A percentile compares a stretch with the other conserved stretches of the same genome.
Conservation (phyloP, 2,113 vertebrate species). For the human (Homo sapiens) region DNA sequence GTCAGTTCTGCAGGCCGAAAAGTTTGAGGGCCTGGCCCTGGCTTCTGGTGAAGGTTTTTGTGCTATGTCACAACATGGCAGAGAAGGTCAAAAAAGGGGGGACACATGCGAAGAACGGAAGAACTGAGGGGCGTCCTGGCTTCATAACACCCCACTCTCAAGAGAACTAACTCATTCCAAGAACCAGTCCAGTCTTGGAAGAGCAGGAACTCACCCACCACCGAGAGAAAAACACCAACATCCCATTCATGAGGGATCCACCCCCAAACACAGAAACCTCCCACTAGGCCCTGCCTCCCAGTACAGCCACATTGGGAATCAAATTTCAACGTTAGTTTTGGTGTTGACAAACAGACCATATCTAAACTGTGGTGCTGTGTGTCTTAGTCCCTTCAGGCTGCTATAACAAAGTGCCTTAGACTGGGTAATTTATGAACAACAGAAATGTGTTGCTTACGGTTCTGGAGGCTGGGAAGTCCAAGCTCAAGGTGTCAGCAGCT, state of each 20-base stretch:
- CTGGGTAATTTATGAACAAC: not conserved
- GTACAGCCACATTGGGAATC: not conserved
- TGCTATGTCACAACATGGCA: not conserved
- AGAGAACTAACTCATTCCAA: not conserved
- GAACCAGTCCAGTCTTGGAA: not conserved
- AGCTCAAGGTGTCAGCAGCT: no score
- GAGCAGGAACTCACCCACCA: not conserved
- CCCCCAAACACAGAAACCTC: not conserved
- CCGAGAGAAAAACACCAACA: not conserved
- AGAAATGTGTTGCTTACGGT: not conserved
- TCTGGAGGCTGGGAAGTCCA: not conserved
- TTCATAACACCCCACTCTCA: not conserved
- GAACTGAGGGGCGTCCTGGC: not conserved
- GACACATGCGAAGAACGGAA: not conserved
- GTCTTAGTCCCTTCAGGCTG: not conserved
- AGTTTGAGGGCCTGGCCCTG: not conserved
- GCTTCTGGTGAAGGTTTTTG: not conserved
- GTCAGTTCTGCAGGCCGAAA: not conserved
- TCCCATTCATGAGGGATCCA: not conserved
- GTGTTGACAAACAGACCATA: not conserved
- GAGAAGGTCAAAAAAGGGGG: not conserved
- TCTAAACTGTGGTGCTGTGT: not conserved
- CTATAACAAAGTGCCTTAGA: not conserved
- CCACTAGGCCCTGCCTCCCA: not conserved
- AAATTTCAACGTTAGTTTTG: not conserved